Evolutionary conservation across 2,797 vertebrate species (phyloP).

Genomic region (Neosalanx taihuensis): DNA sequence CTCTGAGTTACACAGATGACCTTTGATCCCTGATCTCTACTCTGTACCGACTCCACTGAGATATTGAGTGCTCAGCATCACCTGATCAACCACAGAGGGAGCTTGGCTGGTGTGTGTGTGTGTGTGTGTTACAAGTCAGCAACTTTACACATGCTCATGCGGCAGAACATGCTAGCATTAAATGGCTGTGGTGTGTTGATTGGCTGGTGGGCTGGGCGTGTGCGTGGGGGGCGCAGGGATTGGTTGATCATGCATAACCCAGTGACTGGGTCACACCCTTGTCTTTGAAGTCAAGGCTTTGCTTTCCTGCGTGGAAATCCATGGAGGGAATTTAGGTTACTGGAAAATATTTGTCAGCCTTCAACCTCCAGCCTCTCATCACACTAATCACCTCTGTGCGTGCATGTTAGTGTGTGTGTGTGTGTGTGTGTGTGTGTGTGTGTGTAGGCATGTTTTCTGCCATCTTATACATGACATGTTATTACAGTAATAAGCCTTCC

Average conservation of each 20-base stretch:
- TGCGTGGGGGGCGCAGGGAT: constrained; percentile 4
- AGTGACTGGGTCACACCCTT: not conserved
- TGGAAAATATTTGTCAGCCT: not conserved
- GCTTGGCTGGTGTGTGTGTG: constrained; percentile 28
- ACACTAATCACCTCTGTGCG: constrained; percentile 10
- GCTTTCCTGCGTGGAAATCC: not conserved
- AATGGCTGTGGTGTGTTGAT: constrained; percentile 19
- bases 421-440: constrained; percentile 1
- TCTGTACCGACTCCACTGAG: constrained; percentile 47
- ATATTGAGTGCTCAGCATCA: constrained; percentile 60
- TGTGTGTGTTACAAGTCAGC: constrained; percentile 37
- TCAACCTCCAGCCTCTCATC: not conserved
- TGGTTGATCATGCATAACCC: constrained; percentile 14
- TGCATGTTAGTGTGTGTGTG: not conserved
- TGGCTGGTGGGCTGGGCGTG: not conserved
- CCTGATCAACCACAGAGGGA: constrained; percentile 10
- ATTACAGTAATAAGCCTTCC: not conserved
- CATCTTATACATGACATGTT: not conserved
- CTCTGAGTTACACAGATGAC: constrained; percentile 45
- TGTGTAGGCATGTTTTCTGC: not conserved
- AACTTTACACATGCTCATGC: constrained; percentile 37
- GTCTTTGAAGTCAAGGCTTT: constrained; percentile 17
- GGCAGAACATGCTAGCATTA: constrained; percentile 10
- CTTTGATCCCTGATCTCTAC: constrained; percentile 45
- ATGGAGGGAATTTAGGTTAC: constrained; percentile 11